Base-by-base conservation (phyloP, 2,113 vertebrate species). In the Erythrocercus mccallii region DNA sequence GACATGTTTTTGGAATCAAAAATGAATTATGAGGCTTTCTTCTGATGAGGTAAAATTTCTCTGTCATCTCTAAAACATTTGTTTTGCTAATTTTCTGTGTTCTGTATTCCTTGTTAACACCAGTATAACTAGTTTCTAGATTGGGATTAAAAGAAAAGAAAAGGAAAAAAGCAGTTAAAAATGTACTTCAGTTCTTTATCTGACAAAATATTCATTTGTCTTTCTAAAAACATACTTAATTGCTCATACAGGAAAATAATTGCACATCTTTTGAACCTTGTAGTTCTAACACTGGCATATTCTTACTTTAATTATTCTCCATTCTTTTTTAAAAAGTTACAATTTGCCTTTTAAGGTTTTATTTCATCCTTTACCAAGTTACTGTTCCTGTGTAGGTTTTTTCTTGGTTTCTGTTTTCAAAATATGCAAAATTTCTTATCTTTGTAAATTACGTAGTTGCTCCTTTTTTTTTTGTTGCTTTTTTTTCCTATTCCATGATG, bases 161-260 rank as follows among this genome's bases (percentile, higher is more conserved):
- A 56, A 6, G 5, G 9, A 20, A 51, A 35, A 66, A 51, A 17
- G 3, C 15, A 45, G 8, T 38, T 65, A 92, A 95, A 88, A 77
- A 66, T 47, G 8, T 57, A 25, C 20, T 76, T 65, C 2, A 12
- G 4, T 81, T 87, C n/a, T 91, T 81, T 85, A 40, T 48, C 45
- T 73, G 69, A 85, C 24, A 91, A 69, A 79, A 53, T 60, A 6
- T 94, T 86, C 12, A 56, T 94, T 94, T 94, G 24, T 89, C 69
- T 94, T 91, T 92, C 58, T 94, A 71, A 94, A 94, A 84, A 27
- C 23, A 35, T 72, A 53, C 15, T 80, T 92, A 81, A 91, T 85
- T 93, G 13, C 61, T 85, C 73, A 76, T 21, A 60, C 11, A 76
- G 53, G 28, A 87, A 85, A 90, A 76, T 91, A 90, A 90, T 64